Evolutionary conservation across 2,888 invertebrate species (phyloP).

Genomic region (Lithophane ornitopus): DNA sequence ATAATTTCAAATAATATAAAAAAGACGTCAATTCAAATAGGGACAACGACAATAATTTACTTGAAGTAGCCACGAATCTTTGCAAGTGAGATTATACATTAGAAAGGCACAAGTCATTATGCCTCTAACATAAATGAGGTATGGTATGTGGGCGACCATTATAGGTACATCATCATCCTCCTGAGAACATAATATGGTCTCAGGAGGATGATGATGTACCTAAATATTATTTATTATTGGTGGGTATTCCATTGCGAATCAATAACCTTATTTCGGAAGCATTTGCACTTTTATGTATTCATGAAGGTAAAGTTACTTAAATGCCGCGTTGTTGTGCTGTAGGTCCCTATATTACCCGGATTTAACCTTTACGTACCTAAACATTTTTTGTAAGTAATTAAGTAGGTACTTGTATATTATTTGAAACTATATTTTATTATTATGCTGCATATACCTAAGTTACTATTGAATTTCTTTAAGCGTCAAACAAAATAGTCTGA

Average conservation of each 20-base stretch:
- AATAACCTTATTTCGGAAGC: conserved; percentile 28
- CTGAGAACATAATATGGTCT: no score
- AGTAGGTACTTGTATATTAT: not conserved
- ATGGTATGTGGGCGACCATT: no score
- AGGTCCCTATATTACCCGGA: no score
- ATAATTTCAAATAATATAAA: not conserved
- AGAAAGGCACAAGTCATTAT: conserved; percentile 9
- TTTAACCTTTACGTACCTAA: not conserved
- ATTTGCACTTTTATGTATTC: conserved; percentile 61
- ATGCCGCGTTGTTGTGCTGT: not conserved
- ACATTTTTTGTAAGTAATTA: not conserved
- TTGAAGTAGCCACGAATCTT: not conserved
- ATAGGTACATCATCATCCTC: no score
- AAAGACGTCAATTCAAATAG: not conserved
- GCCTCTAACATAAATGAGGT: no score
- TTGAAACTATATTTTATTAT: not conserved
- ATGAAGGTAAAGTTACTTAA: conserved; percentile 3
- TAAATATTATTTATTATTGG: no score
- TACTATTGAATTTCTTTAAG: not conserved
- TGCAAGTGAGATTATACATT: conserved; percentile 2
- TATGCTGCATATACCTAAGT: not conserved
- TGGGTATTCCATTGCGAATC: not conserved
- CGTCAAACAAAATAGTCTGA: not conserved
- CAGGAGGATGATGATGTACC: no score
- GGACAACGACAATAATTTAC: not conserved